Evolutionary conservation across 2,797 vertebrate genomes (phyloP).

Genomic region (Chrosomus eos): DNA sequence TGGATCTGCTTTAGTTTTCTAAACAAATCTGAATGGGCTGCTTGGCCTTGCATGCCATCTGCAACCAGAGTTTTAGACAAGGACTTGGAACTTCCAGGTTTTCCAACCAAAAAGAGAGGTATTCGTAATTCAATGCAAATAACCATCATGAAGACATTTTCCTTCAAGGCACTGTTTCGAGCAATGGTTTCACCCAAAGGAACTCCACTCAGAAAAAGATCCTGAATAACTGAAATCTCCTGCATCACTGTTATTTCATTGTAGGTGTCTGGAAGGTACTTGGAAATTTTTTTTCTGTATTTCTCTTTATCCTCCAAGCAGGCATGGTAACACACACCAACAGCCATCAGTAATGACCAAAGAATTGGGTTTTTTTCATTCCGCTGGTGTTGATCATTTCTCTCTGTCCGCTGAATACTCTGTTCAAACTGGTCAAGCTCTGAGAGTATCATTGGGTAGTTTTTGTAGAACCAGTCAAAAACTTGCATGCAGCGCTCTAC

Average conservation of each 20-base stretch:
- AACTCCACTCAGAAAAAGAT: conserved; percentile 86
- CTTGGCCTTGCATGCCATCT: conserved; percentile 94
- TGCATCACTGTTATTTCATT: conserved; percentile 77
- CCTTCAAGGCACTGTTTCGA: conserved; percentile 90
- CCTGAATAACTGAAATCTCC: conserved; percentile 86
- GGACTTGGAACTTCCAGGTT: conserved; percentile 97
- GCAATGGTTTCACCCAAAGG: conserved; percentile 88
- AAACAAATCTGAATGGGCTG: conserved; percentile 87
- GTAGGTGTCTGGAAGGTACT: conserved; percentile 73
- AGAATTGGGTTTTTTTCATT: conserved; percentile 69
- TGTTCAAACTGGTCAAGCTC: conserved; percentile 73
- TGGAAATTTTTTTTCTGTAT: conserved; percentile 79
- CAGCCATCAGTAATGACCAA: conserved; percentile 90
- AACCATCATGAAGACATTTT: conserved; percentile 99
- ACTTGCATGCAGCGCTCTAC: conserved; percentile 93
- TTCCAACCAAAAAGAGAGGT: conserved; percentile 95
- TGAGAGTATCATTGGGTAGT: conserved; percentile 73
- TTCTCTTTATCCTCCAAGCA: conserved; percentile 85
- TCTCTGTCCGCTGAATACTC: conserved; percentile 22
- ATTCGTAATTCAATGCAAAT: conserved; percentile 94
- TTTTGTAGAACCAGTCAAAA: conserved; percentile 87
- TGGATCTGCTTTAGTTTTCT: conserved; percentile 90
- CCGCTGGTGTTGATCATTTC: conserved; percentile 31
- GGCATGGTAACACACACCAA: conserved; percentile 92
- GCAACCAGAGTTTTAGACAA: conserved; percentile 95